phyloP scores from a whole-genome alignment of 2,888 invertebrate genomes.

The Alsophila aescularia region DNA sequence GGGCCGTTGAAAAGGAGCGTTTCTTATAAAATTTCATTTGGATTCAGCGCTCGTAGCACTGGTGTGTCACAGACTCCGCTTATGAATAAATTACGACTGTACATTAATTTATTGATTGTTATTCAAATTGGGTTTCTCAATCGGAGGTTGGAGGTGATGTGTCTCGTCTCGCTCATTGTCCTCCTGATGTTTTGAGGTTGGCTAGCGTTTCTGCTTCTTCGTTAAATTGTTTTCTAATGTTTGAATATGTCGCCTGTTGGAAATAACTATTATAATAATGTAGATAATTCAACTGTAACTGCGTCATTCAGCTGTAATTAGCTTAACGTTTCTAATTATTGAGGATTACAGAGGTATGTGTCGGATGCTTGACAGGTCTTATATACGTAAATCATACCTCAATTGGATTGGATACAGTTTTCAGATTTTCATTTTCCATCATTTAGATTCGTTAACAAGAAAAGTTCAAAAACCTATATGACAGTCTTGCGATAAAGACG shows the following conservation, averaged over 20 bases:
- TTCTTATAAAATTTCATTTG: constrained; percentile 81
- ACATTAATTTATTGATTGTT: constrained; percentile 85
- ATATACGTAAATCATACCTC: not conserved
- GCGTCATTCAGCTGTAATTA: constrained; percentile 58
- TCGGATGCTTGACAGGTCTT: constrained; percentile 21
- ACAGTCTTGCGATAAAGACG: too few species aligned
- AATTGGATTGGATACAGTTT: not conserved
- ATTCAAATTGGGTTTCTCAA: constrained; percentile 84
- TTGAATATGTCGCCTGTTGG: constrained; percentile 44
- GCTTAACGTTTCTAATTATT: constrained; percentile 59
- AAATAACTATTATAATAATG: constrained; percentile 45
- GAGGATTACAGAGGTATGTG: constrained; percentile 30
- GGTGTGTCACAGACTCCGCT: constrained; percentile 72
- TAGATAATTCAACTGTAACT: constrained; percentile 43
- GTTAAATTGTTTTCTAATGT: constrained; percentile 65
- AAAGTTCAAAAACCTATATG: too few species aligned
- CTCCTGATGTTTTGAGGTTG: constrained; percentile 66
- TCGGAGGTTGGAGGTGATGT: constrained; percentile 81
- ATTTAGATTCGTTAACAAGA: too few species aligned
- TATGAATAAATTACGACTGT: constrained; percentile 79
- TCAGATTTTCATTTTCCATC: too few species aligned
- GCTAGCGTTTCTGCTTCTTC: constrained; percentile 58
- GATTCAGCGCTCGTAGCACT: constrained; percentile 76
- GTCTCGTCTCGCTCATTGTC: constrained; percentile 72
- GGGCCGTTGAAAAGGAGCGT: constrained; percentile 72